Base-by-base conservation (phyloP, 2,113 vertebrate species). In the Hydropotes inermis region DNA sequence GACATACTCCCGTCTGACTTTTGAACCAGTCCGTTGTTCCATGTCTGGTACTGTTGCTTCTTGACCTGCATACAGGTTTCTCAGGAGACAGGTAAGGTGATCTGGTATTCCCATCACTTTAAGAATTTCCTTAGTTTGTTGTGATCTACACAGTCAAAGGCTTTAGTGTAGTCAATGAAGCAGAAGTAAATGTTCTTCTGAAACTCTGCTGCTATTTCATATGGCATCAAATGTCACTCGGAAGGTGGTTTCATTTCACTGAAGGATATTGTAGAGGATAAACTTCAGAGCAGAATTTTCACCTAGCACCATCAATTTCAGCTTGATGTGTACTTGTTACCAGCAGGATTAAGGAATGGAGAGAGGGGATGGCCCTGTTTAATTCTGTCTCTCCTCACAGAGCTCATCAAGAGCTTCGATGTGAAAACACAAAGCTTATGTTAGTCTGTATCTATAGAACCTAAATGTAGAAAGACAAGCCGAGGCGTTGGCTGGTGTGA, bases 351-450 rank as follows among this genome's bases (percentile, higher is more conserved):
- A 96, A 84, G 85, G 88, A 87, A 91, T 39, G 83, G 87, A 98
- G 60, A 21, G 1, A 5, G 3, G 90, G 6, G 11, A 86, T 96
- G 91, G 95, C 96, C 4, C 83, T 84, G 21, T 89, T 97, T 95
- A 97, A 88, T 33, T 10, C 57, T 27, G 39, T 86, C 98, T 97
- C 21, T 14, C 92, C 86, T 70, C 52, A 87, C 89, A 94, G 95
- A 39, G 43, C 98, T 98, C 96, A 98, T 97, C 97, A 97, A 98
- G 97, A 98, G 98, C 97, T 81, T 97, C 95, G 96, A 98, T 87
- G 79, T 84, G 78, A 96, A 98, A 98, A 98, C 92, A 87, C 13
- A 25, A 82, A 0, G 87, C 97, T 97, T 88, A 87, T 87, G 97
- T 98, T 83, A 87, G 85, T 94, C 87, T 96, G 21, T 96, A 92